phyloP scores from a whole-genome alignment of 2,113 vertebrate genomes.

The Crotophaga sulcirostris region DNA sequence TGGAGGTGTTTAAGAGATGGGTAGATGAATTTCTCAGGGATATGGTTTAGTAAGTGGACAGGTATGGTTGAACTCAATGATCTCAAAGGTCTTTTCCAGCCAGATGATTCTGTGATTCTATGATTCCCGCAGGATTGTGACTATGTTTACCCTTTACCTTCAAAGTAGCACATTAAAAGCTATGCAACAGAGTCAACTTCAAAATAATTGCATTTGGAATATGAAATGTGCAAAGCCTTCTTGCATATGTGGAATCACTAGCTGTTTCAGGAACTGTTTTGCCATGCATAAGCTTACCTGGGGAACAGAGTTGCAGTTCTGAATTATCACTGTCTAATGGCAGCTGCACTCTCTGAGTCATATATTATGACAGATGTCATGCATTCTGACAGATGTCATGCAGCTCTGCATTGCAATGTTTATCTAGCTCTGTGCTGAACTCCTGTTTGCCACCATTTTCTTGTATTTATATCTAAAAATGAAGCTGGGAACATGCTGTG shows the following conservation, averaged over 20 bases:
- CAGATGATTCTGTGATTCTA: too few relatives aligned
- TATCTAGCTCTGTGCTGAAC: neutral
- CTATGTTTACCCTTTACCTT: neutral
- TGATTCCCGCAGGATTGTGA: neutral
- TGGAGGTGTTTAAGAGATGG: too few relatives aligned
- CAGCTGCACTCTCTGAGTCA: neutral
- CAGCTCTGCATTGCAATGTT: neutral
- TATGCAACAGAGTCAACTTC: neutral
- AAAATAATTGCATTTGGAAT: neutral
- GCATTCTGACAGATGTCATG: neutral
- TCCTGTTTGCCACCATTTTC: neutral
- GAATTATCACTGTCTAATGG: accelerated
- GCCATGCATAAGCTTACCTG: neutral
- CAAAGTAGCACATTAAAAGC: neutral
- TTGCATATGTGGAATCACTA: neutral
- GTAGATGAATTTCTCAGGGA: too few relatives aligned
- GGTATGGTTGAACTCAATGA: too few relatives aligned
- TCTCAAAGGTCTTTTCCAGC: too few relatives aligned
- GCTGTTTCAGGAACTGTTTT: neutral
- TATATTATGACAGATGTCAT: neutral
- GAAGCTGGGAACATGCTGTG: neutral
- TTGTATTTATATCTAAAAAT: neutral
- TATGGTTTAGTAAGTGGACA: too few relatives aligned
- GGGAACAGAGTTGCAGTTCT: neutral
- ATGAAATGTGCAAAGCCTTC: neutral